Conservation (phyloP, 2,113 vertebrate species). For the Ceyx cyanopectus region DNA sequence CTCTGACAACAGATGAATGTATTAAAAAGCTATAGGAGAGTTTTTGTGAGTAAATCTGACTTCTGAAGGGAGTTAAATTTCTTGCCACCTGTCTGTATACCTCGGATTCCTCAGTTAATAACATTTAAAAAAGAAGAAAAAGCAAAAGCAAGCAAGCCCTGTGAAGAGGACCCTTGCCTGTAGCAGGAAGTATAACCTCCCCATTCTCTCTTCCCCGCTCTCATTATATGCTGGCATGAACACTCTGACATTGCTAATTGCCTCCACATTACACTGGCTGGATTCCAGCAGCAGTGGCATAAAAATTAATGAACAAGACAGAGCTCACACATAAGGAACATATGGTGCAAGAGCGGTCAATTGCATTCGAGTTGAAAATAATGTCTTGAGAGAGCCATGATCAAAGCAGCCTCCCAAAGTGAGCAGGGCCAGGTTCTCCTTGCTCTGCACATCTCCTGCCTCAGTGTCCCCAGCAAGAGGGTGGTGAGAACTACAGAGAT, state of each 20-base stretch:
- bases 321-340: conserved; percentile 71
- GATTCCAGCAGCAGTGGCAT: conserved; percentile 73
- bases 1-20: conserved; percentile 11
- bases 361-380: conserved; percentile 67
- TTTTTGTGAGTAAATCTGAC: conserved; percentile 30
- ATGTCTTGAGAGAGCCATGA: conserved; percentile 46
- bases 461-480: conserved; percentile 9
- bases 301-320: conserved; percentile 69
- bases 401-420: conserved; percentile 55
- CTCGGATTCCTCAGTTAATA: conserved; percentile 39
- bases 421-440: conserved; percentile 41
- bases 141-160: neutral
- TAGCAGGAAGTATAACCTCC: conserved; percentile 48
- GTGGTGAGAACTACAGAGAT: neutral
- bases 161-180: conserved; percentile 48
- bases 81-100: conserved; percentile 45
- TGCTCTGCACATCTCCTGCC: conserved; percentile 1
- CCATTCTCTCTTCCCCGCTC: neutral
- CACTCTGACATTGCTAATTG: conserved; percentile 68
- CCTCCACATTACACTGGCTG: conserved; percentile 69
- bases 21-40: neutral
- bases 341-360: conserved; percentile 53
- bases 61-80: conserved; percentile 16
- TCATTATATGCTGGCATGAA: conserved; percentile 49
- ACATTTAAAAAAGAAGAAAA: neutral